These are phyloP conservation scores for Zoroaster sp. DNA, from an alignment of 53 echinoderm and acorn worm genomes.

Conservation along the genomic window DNA sequence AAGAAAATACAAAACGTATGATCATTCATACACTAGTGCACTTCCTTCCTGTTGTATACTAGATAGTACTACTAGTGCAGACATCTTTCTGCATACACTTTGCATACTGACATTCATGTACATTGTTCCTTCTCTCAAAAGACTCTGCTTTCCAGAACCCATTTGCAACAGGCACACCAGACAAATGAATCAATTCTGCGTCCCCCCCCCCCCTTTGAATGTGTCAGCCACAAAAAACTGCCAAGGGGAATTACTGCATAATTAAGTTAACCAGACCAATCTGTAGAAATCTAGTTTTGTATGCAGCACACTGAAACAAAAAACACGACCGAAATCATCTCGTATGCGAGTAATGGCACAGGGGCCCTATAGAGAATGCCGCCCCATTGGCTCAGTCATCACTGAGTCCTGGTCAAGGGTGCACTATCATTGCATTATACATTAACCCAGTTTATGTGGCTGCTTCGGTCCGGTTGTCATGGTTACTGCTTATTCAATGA, in stretches of 20 bases:
- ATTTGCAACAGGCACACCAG: not conserved
- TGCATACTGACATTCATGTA: no score
- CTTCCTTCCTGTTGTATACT: no score
- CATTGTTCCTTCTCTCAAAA: no score
- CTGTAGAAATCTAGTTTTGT: constrained; percentile 15
- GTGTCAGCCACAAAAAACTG: not conserved
- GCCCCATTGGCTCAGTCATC: not conserved
- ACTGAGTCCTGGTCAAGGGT: not conserved
- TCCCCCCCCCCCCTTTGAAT: not conserved
- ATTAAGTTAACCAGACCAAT: constrained; percentile 23
- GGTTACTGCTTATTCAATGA: constrained; percentile 25
- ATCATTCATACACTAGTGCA: no score
- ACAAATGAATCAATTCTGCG: not conserved
- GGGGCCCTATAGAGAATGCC: not conserved
- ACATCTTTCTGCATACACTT: no score
- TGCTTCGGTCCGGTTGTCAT: constrained; percentile 20
- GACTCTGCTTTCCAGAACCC: no score
- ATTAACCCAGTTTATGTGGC: constrained; percentile 29
- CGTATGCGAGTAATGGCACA: not conserved
- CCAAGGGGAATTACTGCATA: not conserved
- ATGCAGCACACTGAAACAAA: constrained; percentile 12
- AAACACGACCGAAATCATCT: not conserved
- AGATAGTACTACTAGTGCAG: no score
- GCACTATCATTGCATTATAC: constrained; percentile 28
- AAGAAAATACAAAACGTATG: no score